Conservation (phyloP, 2,888 invertebrate genomes). For the Oxycera nigricornis region DNA sequence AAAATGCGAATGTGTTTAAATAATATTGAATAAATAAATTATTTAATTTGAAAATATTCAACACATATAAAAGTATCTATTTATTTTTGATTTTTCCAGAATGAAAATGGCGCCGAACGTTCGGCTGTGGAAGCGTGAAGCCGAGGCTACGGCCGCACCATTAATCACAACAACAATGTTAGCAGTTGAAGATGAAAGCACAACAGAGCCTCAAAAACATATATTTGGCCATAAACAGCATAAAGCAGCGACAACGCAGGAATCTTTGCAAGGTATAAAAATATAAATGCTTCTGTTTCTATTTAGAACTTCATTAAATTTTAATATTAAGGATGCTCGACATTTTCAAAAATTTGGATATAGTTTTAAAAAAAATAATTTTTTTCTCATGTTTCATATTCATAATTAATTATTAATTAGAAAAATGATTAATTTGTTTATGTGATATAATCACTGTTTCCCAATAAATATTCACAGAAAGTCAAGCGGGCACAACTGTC, state of each 20-base stretch:
- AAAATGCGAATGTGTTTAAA: no score
- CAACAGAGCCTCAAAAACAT: conserved; percentile 32
- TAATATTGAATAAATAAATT: no score
- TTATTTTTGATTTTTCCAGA: conserved; percentile 27
- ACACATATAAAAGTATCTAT: no score
- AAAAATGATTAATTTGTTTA: no score
- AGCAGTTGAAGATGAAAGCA: conserved; percentile 17
- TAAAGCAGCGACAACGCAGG: conserved; percentile 20
- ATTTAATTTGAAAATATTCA: no score
- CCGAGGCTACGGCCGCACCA: conserved; percentile 21
- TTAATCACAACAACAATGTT: background rate
- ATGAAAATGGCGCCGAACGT: conserved; percentile 47
- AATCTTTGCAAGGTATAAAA: conserved; percentile 28
- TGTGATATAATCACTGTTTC: background rate
- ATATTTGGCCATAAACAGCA: conserved; percentile 37
- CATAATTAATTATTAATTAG: background rate
- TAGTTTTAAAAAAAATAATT: background rate
- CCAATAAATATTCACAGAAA: background rate
- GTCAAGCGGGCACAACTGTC: conserved; percentile 35
- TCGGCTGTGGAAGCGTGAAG: conserved; percentile 46
- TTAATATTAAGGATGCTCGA: no score
- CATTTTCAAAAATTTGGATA: background rate
- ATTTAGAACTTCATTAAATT: background rate
- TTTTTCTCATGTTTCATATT: no score
- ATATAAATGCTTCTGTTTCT: background rate